Conservation (phyloP, 2,113 vertebrate species). For the Aix galericulata region DNA sequence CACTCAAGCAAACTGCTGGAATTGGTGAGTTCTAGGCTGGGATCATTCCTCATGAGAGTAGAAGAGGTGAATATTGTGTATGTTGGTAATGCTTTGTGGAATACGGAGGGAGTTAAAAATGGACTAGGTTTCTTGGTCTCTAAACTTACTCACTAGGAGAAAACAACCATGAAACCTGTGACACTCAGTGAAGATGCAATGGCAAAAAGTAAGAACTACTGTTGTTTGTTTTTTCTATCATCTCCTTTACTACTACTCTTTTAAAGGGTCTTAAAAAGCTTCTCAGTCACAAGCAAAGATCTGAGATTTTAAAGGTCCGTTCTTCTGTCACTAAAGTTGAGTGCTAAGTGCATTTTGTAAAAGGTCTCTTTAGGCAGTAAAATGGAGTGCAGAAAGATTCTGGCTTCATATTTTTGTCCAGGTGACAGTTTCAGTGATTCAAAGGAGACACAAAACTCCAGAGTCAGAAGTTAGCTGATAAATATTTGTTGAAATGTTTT, state of each 20-base stretch:
- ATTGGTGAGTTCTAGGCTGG: not conserved
- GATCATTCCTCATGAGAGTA: fast-evolving
- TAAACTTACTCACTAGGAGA: not conserved
- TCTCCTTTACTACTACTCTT: not conserved
- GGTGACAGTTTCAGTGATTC: not conserved
- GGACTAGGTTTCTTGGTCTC: not conserved
- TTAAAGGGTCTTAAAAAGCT: not conserved
- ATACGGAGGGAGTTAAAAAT: not conserved
- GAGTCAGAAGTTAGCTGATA: not conserved
- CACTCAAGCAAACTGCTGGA: not conserved
- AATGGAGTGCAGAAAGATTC: not conserved
- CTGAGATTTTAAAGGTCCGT: not conserved
- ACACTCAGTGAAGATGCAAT: not conserved
- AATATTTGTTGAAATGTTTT: not conserved
- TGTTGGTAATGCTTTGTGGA: not conserved
- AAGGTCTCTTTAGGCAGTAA: not conserved
- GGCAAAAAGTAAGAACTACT: not conserved
- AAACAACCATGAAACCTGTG: not conserved
- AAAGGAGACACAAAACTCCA: not conserved
- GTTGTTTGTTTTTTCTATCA: not conserved
- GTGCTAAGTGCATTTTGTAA: not conserved
- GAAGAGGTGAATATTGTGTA: not conserved
- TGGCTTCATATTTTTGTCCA: not conserved
- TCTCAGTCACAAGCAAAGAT: not conserved
- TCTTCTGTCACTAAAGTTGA: not conserved